Evolutionary conservation across 2,888 invertebrate species (phyloP).

Genomic region (Harpalus rufipes): DNA sequence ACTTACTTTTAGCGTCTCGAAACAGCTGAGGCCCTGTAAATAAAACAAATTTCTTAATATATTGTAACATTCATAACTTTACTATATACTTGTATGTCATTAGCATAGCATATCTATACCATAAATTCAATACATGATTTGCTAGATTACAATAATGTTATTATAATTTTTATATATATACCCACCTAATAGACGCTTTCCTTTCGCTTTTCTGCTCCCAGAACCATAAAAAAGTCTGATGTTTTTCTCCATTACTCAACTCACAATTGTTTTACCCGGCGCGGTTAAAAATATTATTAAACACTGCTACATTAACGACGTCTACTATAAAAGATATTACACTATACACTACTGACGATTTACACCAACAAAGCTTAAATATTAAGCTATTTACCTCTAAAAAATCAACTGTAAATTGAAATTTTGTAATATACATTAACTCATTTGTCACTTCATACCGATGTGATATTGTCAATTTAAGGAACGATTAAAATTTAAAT

Average conservation of each 20-base stretch:
- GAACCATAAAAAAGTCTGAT: neutral
- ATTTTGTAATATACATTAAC: too few relatives aligned
- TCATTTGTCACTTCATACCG: too few relatives aligned
- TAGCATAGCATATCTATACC: too few relatives aligned
- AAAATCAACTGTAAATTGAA: too few relatives aligned
- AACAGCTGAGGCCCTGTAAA: constrained; percentile 1
- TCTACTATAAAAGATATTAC: too few relatives aligned
- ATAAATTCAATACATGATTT: neutral
- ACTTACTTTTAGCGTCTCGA: constrained; percentile 10
- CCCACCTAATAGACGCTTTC: neutral
- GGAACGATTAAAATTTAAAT: too few relatives aligned
- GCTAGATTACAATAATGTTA: neutral
- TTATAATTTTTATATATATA: neutral
- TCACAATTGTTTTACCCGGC: neutral
- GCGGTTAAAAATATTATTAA: neutral
- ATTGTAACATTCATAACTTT: neutral
- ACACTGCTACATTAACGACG: too few relatives aligned
- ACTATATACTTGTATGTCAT: too few relatives aligned
- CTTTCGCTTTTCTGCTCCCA: neutral
- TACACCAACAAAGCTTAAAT: too few relatives aligned
- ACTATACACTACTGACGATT: too few relatives aligned
- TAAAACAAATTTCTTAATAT: neutral
- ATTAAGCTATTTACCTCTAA: too few relatives aligned
- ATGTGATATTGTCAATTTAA: too few relatives aligned
- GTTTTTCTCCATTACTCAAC: neutral